Percentiles rank a stretch among this genome's conserved stretches.
Evolutionary conservation across 2,113 vertebrate species (phyloP).

Genomic region (Hyperoodon ampullatus): DNA sequence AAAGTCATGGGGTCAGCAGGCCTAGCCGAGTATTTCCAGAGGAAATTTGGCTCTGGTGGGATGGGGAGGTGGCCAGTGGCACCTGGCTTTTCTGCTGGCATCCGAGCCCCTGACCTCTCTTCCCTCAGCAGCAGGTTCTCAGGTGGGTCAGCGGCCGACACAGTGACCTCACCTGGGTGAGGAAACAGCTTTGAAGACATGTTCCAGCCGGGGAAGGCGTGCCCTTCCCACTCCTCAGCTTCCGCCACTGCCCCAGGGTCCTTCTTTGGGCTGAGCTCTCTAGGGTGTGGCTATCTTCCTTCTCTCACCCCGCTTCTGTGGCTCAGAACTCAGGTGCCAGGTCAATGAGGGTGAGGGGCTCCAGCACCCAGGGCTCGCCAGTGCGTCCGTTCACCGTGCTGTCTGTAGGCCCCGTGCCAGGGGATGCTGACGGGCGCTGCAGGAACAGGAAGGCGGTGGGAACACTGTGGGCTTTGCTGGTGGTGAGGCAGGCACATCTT

Average conservation of each 20-base stretch:
- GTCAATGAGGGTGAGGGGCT: not conserved
- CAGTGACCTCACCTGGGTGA: not conserved
- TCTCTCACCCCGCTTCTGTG: fast-evolving
- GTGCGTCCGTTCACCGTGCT: not conserved
- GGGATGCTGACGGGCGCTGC: not conserved
- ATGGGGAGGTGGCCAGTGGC: not conserved
- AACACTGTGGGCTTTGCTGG: not conserved
- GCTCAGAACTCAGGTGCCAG: fast-evolving
- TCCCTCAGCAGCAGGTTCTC: not conserved
- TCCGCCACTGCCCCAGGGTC: not conserved
- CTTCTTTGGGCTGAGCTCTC: not conserved
- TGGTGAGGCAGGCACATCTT: not conserved
- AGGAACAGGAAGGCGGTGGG: fast-evolving
- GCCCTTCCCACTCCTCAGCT: not conserved
- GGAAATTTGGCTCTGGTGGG: not conserved
- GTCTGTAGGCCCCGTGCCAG: not conserved
- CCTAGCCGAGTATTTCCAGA: not conserved
- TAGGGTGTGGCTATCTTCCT: not conserved
- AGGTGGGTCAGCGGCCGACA: fast-evolving
- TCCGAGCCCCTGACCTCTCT: not conserved
- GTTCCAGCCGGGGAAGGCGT: not conserved
- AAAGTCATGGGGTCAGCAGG: not conserved
- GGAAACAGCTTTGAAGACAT: not conserved
- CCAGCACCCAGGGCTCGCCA: not conserved
- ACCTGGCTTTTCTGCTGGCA: not conserved